Conservation (phyloP, 2,113 vertebrate species). For the Raja brachyura region DNA sequence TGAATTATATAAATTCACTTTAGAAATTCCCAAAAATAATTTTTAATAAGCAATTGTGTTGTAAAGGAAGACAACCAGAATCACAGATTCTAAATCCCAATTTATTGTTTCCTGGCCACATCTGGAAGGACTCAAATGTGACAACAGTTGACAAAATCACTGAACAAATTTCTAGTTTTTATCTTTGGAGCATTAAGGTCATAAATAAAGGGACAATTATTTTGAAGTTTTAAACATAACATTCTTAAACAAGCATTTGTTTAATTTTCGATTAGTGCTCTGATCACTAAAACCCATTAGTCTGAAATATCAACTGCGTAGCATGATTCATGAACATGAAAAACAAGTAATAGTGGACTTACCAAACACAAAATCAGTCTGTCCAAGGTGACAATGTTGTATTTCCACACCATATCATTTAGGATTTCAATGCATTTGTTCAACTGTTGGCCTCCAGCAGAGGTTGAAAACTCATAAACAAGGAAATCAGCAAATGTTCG, state of each 20-base stretch:
- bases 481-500: constrained; percentile 96
- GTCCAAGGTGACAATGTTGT: constrained; percentile 96
- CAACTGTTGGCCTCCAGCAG: constrained; percentile 91
- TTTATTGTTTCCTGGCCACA: background rate
- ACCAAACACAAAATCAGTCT: constrained; percentile 92
- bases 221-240: background rate
- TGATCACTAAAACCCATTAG: background rate
- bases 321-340: background rate
- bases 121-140: background rate
- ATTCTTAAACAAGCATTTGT: background rate
- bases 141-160: background rate
- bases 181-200: background rate
- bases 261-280: background rate
- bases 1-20: background rate
- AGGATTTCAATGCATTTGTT: constrained; percentile 99
- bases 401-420: constrained; percentile 99
- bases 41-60: background rate
- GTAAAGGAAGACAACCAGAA: background rate
- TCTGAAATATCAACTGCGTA: background rate
- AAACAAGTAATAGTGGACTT: constrained; percentile 42
- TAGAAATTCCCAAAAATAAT: background rate
- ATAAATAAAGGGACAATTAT: background rate
- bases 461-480: constrained; percentile 96
- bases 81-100: background rate
- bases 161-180: background rate